Conservation (phyloP, 2,888 invertebrate species). For the Polydrusus tereticollis region DNA sequence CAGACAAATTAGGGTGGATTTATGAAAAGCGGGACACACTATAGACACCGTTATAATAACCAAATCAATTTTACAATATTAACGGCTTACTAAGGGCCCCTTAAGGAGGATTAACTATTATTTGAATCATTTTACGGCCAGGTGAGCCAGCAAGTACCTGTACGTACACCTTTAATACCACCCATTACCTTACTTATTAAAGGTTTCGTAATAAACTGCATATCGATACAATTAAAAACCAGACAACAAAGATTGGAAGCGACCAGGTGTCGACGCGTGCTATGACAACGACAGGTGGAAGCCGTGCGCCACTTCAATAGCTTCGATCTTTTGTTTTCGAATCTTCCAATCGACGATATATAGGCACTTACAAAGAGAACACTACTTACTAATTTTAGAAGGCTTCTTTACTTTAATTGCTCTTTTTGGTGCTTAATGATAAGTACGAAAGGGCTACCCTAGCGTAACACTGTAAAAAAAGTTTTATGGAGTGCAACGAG, state of each 20-base stretch:
- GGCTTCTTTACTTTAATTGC: neutral
- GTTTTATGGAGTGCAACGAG: neutral
- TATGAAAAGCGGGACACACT: too few relatives aligned
- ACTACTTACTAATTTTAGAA: neutral
- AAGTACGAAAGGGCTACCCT: neutral
- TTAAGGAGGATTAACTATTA: too few relatives aligned
- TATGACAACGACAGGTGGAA: conserved; percentile 25
- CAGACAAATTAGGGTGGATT: too few relatives aligned
- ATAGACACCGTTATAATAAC: too few relatives aligned
- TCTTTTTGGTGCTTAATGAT: neutral
- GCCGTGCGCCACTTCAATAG: conserved; percentile 7
- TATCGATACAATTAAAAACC: conserved; percentile 2
- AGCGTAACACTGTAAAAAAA: neutral
- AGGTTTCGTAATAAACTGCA: neutral
- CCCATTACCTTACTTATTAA: neutral
- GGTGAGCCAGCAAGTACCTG: neutral
- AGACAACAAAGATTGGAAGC: conserved; percentile 23
- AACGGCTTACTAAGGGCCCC: too few relatives aligned
- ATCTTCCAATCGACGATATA: neutral
- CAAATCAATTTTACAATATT: too few relatives aligned
- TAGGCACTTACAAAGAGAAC: neutral
- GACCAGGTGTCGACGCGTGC: conserved; percentile 27
- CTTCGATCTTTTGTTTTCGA: neutral
- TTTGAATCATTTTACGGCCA: too few relatives aligned
- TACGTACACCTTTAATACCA: neutral